phyloP scores from a whole-genome alignment of 2,113 vertebrate species.

The Gopherus evgoodei region DNA sequence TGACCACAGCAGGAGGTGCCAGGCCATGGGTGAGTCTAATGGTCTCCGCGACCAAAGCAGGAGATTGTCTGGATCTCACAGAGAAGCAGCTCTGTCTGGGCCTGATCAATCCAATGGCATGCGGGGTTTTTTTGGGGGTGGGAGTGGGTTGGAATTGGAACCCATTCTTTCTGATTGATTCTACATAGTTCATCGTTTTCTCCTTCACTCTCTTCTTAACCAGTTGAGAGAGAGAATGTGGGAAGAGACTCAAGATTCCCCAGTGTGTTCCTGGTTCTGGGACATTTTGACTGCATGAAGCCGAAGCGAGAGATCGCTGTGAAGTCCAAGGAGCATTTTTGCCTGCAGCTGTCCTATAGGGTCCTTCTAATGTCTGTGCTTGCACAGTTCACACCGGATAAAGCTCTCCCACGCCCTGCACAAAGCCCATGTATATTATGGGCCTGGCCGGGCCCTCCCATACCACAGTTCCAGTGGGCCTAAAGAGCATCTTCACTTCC shows the following conservation, averaged over 20 bases:
- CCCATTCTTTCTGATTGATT: not conserved
- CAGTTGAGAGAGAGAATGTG: not conserved
- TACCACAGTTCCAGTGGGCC: not conserved
- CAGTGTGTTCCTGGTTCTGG: not conserved
- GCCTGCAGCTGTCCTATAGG: rapidly evolving
- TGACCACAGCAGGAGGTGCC: not conserved
- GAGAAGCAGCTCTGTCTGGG: not conserved
- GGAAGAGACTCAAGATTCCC: not conserved
- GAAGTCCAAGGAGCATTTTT: not conserved
- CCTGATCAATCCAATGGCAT: not conserved
- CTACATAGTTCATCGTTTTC: not conserved
- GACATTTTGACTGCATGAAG: not conserved
- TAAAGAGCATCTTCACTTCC: not conserved
- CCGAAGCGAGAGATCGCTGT: rapidly evolving
- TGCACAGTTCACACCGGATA: not conserved
- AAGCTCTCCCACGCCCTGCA: not conserved
- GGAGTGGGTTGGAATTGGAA: not conserved
- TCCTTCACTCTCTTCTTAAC: not conserved
- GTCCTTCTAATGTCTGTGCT: not conserved
- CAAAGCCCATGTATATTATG: not conserved
- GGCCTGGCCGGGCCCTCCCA: rapidly evolving
- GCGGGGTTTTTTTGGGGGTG: not conserved
- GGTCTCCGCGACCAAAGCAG: not conserved
- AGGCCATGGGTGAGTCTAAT: not conserved
- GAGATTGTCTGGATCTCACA: not conserved